Conservation (phyloP, 1,140 invertebrate genomes). For the Cydia amplana region DNA sequence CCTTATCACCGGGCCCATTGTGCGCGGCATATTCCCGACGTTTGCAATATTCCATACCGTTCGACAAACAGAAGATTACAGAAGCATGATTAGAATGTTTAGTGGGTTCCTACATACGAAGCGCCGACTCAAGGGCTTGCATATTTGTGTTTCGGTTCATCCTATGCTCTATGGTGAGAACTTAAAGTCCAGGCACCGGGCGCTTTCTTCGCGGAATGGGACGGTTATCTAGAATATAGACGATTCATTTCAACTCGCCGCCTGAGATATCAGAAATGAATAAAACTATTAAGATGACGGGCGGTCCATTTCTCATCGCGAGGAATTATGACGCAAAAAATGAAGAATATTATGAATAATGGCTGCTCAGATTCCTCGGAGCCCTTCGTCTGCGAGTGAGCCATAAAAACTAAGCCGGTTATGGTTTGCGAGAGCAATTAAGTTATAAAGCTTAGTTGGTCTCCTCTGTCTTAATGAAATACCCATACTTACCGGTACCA, state of each 20-base stretch:
- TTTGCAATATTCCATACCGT: slow-evolving; percentile 63
- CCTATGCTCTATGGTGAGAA: slow-evolving; percentile 16
- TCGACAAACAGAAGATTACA: slow-evolving; percentile 62
- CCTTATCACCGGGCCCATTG: slow-evolving; percentile 61
- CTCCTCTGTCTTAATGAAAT: slow-evolving; percentile 71
- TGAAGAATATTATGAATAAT: slow-evolving; percentile 66
- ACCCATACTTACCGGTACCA: slow-evolving; percentile 55
- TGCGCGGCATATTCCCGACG: slow-evolving; percentile 55
- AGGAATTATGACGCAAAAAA: slow-evolving; percentile 65
- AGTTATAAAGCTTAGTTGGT: slow-evolving; percentile 73
- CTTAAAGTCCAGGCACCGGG: not conserved
- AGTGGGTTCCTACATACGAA: slow-evolving; percentile 31
- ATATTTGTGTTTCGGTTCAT: not conserved
- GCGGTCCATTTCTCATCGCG: slow-evolving; percentile 58
- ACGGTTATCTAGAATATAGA: slow-evolving; percentile 23
- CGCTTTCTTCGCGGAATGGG: slow-evolving; percentile 22
- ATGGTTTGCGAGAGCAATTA: slow-evolving; percentile 76
- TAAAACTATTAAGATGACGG: slow-evolving; percentile 48
- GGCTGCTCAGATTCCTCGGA: slow-evolving; percentile 54
- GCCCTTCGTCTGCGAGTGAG: slow-evolving; percentile 51
- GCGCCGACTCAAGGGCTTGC: slow-evolving; percentile 1
- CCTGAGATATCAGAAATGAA: slow-evolving; percentile 42
- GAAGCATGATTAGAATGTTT: slow-evolving; percentile 60
- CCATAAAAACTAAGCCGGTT: slow-evolving; percentile 72
- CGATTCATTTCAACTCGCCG: slow-evolving; percentile 42